Evolutionary conservation across 2,797 vertebrate genomes (phyloP).

Genomic region (Remorina albescens): DNA sequence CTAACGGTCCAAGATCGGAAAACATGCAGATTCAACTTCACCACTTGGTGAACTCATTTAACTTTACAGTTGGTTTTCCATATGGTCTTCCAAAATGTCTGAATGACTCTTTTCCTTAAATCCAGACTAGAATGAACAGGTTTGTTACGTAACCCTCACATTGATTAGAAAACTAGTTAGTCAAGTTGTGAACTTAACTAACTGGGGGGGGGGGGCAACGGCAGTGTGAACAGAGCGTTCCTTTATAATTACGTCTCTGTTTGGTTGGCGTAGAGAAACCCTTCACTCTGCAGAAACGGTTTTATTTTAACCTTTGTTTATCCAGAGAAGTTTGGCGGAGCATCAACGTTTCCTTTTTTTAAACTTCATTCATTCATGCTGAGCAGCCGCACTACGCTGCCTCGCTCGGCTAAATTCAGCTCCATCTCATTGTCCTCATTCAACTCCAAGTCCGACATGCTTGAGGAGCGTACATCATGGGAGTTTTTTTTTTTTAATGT

Average conservation of each 20-base stretch:
- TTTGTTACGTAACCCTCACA: neutral
- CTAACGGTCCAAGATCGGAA: conserved; percentile 22
- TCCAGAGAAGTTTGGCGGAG: conserved; percentile 26
- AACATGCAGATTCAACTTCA: conserved; percentile 6
- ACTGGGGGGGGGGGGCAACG: no score
- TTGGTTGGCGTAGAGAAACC: neutral
- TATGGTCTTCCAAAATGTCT: neutral
- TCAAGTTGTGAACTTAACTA: neutral
- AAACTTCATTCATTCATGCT: conserved; percentile 38
- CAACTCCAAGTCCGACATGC: conserved; percentile 37
- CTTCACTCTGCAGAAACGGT: conserved; percentile 19
- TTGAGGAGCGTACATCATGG: conserved; percentile 59
- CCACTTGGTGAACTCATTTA: conserved; percentile 1
- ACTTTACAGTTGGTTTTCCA: neutral
- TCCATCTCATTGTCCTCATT: conserved; percentile 33
- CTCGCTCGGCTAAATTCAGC: conserved; percentile 28
- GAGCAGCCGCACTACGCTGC: conserved; percentile 4
- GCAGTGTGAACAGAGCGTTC: neutral
- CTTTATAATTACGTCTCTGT: neutral
- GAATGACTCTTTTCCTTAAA: neutral
- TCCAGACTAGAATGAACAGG: neutral
- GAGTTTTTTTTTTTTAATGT: conserved; percentile 33
- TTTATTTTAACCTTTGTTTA: conserved; percentile 42
- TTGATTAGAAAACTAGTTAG: neutral
- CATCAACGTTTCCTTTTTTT: conserved; percentile 18